Percentiles rank a stretch among this genome's conserved stretches.
Conservation (phyloP, 2,888 invertebrate species). For the Heliconius charithonia region DNA sequence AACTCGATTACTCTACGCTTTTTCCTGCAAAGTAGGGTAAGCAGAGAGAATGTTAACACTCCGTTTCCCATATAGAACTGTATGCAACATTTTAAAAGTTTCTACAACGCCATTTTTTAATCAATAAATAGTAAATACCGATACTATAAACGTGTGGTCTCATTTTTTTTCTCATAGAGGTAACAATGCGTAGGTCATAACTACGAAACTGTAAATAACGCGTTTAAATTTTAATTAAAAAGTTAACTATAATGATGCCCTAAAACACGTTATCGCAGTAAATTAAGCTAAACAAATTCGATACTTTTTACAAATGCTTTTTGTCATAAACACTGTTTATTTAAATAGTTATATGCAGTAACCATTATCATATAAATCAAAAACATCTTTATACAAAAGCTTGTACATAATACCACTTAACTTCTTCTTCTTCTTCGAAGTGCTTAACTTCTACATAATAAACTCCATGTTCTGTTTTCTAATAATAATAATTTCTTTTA, state of each 20-base stretch:
- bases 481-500: background rate
- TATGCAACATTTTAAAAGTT: background rate
- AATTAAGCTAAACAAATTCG: background rate
- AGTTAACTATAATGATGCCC: background rate
- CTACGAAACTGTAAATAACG: background rate
- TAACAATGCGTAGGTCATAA: background rate
- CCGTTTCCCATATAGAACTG: too few relatives aligned
- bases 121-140: background rate
- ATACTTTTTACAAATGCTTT: background rate
- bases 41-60: too few relatives aligned
- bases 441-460: background rate
- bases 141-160: background rate
- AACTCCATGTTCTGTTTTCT: background rate
- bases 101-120: background rate
- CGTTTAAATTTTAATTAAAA: background rate
- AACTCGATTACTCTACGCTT: background rate
- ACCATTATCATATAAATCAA: background rate
- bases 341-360: background rate
- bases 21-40: too few relatives aligned
- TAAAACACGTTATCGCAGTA: background rate
- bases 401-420: too few relatives aligned
- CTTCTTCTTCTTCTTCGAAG: too few relatives aligned
- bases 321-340: background rate
- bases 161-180: background rate
- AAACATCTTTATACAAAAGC: background rate